phyloP scores from a whole-genome alignment of 2,113 vertebrate species.

The Platycercus adscitus region DNA sequence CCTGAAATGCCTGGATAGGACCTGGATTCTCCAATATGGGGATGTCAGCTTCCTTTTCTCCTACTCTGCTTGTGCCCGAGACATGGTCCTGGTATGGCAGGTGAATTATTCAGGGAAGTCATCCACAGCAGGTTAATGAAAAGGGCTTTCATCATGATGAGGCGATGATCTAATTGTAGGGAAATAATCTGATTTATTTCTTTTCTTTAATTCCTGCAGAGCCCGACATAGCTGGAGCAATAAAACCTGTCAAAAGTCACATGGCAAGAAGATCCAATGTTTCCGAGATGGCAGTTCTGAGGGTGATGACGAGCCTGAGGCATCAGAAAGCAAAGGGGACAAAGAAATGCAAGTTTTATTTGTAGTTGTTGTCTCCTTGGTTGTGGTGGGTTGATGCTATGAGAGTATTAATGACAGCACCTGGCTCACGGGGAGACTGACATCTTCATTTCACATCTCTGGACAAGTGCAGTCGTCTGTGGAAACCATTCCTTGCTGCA shows the following conservation, averaged over 20 bases:
- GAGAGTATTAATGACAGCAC: background rate
- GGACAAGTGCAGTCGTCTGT: fast-evolving
- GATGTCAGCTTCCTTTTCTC: background rate
- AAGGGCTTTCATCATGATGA: no score
- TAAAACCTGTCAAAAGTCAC: slow-evolving; percentile 75
- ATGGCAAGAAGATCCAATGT: slow-evolving; percentile 83
- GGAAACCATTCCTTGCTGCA: background rate
- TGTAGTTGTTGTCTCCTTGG: background rate
- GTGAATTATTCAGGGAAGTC: no score
- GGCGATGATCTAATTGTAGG: no score
- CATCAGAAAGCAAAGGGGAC: background rate
- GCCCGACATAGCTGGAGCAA: slow-evolving; percentile 72
- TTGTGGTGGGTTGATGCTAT: background rate
- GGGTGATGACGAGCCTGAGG: slow-evolving; percentile 74
- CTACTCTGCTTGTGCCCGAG: background rate
- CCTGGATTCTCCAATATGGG: background rate
- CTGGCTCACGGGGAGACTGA: background rate
- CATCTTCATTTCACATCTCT: background rate
- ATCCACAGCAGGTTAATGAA: no score
- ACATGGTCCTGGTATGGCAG: no score
- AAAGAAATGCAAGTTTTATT: slow-evolving; percentile 69
- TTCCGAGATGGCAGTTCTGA: slow-evolving; percentile 93
- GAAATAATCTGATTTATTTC: no score
- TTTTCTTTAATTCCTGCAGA: slow-evolving; percentile 40
- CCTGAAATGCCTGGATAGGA: background rate